A percentile compares a stretch with the other conserved stretches of the same genome.
These are phyloP conservation scores for Ladona fulva DNA, from an alignment of 1,140 invertebrate species.

Conservation along the genomic window DNA sequence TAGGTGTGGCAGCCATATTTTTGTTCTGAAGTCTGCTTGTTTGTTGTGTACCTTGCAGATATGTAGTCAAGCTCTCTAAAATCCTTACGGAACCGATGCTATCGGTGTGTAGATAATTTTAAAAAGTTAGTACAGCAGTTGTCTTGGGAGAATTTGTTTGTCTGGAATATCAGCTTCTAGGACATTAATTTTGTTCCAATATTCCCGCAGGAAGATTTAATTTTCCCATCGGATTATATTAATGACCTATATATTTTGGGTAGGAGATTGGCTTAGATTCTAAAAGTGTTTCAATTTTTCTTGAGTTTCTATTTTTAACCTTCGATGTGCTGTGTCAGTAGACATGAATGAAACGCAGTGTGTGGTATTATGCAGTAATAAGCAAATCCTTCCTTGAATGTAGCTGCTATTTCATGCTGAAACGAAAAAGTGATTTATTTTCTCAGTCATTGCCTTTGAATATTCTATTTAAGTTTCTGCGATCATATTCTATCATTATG, in stretches of 20 bases:
- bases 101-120: background rate
- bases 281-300: background rate
- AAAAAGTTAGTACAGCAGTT: no score
- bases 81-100: background rate
- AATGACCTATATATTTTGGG: background rate
- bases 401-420: no score
- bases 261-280: background rate
- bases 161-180: background rate
- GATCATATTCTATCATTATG: no score
- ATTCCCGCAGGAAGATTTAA: background rate
- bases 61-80: background rate
- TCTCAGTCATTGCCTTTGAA: no score
- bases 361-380: no score
- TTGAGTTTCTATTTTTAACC: no score
- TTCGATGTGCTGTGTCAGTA: no score
- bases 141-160: no score
- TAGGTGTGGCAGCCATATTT: conserved; percentile 35
- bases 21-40: conserved; percentile 22
- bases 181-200: background rate
- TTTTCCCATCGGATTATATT: background rate
- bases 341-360: no score
- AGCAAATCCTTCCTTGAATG: no score
- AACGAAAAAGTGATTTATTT: no score
- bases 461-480: no score
- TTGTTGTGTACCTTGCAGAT: background rate